Evolutionary conservation across 2,797 vertebrate species (phyloP), one percentile per base, ranked within the genome.

Genomic region (Thamnophis elegans): DNA sequence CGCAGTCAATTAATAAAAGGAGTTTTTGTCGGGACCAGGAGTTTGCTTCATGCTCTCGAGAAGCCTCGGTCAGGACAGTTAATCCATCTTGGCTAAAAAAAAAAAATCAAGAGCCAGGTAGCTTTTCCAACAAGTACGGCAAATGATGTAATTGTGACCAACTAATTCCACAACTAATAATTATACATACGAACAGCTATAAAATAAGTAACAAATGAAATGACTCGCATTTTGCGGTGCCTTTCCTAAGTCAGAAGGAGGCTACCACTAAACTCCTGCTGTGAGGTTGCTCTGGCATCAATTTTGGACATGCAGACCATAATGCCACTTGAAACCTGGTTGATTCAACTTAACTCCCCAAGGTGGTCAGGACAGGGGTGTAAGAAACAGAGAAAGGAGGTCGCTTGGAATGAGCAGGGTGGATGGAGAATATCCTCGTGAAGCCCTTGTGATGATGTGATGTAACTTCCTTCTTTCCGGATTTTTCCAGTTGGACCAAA

Each of bases 281-380:
- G 4, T 12, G 26, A 65, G n/a, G 62, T 13, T 65, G 32, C 28
- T 13, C 28, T 28, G 26, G 62, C 28, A n/a, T 65, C 62, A 65
- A 4, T 4, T 65, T n/a, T 65, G 62, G 62, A 1, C 28, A 65
- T 0, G 62, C 28, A 65, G 62, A n/a, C 4, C 62, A n/a, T n/a
- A n/a, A 14, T 5, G 12, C 12, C 28, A 65, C 13, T 65, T n/a
- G 28, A 14, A n/a, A 65, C 12, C 28, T n/a, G 62, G 28, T 14
- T n/a, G 28, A 14, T 28, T 2, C 12, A n/a, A 12, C 28, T 5
- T 14, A n/a, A 28, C 12, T n/a, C 4, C 28, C 12, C 0, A 1
- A 65, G 28, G 28, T 14, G 62, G 62, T 28, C 28, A 65, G 62
- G 28, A 65, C 62, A 65, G 13, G 28, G 28, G 62, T n/a, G 28